Conservation (phyloP, 2,888 invertebrate genomes). For the Chaitophorus viminalis region DNA sequence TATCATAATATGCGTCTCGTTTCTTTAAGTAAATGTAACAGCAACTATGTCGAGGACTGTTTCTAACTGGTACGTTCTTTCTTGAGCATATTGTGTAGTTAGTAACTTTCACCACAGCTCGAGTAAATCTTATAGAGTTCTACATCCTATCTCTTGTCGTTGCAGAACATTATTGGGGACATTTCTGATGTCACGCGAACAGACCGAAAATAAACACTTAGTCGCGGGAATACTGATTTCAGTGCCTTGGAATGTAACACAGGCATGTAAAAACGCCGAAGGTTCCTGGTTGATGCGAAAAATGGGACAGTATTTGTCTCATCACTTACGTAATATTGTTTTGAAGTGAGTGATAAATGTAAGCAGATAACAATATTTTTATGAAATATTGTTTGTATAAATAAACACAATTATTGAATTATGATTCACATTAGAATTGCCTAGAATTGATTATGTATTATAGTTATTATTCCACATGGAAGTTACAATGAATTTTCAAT, state of each 20-base stretch:
- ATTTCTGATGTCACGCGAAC: conserved; percentile 77
- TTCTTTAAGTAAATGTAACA: neutral
- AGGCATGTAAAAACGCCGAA: conserved; percentile 78
- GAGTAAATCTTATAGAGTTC: neutral
- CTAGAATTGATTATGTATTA: too few relatives aligned
- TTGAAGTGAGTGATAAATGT: conserved; percentile 66
- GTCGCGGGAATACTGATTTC: conserved; percentile 81
- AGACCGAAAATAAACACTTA: conserved; percentile 68
- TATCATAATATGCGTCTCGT: neutral
- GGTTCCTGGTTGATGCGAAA: conserved; percentile 78
- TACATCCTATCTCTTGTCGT: conserved; percentile 29
- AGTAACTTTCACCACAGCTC: neutral
- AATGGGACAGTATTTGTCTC: conserved; percentile 79
- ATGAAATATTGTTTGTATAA: neutral
- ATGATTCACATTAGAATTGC: neutral
- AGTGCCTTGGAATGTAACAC: conserved; percentile 83
- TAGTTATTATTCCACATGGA: neutral
- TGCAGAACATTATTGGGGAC: conserved; percentile 76
- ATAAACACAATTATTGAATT: neutral
- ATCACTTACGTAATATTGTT: conserved; percentile 68
- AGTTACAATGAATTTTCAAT: neutral
- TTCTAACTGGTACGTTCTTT: conserved; percentile 44
- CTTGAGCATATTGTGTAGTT: conserved; percentile 39
- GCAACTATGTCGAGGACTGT: neutral
- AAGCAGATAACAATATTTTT: neutral